Percentiles rank a stretch among this genome's conserved stretches.
Evolutionary conservation across 1,140 invertebrate species (phyloP).

Genomic region (Platyura marginata): DNA sequence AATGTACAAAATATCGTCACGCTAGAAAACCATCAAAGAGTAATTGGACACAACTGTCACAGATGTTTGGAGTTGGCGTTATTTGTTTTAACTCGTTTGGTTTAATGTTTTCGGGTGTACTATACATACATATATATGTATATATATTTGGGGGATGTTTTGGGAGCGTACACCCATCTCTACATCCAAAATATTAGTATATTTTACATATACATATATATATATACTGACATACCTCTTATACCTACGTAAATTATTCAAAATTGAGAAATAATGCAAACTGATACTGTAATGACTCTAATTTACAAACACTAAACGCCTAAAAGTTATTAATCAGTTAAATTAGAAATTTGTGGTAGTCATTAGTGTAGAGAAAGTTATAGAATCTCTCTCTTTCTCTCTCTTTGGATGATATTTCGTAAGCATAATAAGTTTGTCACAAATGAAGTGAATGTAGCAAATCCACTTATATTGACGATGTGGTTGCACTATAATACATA

Average conservation of each 20-base stretch:
- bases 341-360: too few relatives aligned
- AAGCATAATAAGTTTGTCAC: too few relatives aligned
- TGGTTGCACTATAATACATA: not conserved
- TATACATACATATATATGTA: too few relatives aligned
- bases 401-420: not conserved
- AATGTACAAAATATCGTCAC: not conserved
- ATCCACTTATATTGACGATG: not conserved
- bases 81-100: not conserved
- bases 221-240: not conserved
- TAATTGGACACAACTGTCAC: constrained; percentile 1
- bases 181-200: too few relatives aligned
- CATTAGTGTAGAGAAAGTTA: not conserved
- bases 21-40: not conserved
- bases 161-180: too few relatives aligned
- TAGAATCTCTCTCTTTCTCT: not conserved
- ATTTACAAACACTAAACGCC: too few relatives aligned
- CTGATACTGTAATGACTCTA: not conserved
- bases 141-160: too few relatives aligned
- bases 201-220: not conserved
- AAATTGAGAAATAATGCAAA: not conserved
- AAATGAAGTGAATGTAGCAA: not conserved
- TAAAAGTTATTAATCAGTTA: too few relatives aligned
- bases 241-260: not conserved
- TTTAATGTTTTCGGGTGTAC: not conserved
- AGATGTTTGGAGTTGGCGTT: not conserved